phyloP scores from a whole-genome alignment of 2,113 vertebrate genomes.

The Polypterus bichir region DNA sequence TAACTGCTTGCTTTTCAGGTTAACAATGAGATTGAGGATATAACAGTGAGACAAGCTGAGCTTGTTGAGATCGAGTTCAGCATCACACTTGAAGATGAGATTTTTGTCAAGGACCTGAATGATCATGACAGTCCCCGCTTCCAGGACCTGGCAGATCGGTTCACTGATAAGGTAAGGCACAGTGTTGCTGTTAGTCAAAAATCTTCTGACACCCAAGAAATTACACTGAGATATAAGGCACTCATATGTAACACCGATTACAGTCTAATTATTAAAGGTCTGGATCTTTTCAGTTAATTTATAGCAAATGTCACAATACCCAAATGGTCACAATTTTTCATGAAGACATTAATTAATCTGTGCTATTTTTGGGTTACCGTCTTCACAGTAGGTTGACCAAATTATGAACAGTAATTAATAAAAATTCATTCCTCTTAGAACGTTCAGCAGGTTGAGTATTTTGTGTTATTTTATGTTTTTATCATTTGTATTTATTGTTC shows the following conservation, averaged over 20 bases:
- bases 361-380: too few relatives aligned
- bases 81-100: conserved; percentile 55
- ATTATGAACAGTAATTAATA: too few relatives aligned
- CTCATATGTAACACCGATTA: too few relatives aligned
- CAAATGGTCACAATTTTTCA: not conserved
- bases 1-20: conserved; percentile 37
- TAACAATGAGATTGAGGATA: conserved; percentile 64
- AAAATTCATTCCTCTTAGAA: too few relatives aligned
- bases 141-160: conserved; percentile 50
- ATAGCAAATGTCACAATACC: not conserved
- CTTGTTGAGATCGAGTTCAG: conserved; percentile 62
- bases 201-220: not conserved
- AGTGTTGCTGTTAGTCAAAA: not conserved
- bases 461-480: too few relatives aligned
- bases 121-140: conserved; percentile 42
- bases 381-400: too few relatives aligned
- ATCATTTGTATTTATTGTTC: too few relatives aligned
- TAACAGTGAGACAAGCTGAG: conserved; percentile 33
- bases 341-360: too few relatives aligned
- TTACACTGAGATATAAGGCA: not conserved
- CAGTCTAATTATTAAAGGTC: too few relatives aligned
- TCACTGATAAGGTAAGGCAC: conserved; percentile 61
- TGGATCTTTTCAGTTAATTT: not conserved
- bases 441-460: too few relatives aligned
- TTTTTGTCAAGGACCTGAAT: conserved; percentile 54